Evolutionary conservation across 2,888 invertebrate genomes (phyloP).

Genomic region (Pyrrhosoma nymphula): DNA sequence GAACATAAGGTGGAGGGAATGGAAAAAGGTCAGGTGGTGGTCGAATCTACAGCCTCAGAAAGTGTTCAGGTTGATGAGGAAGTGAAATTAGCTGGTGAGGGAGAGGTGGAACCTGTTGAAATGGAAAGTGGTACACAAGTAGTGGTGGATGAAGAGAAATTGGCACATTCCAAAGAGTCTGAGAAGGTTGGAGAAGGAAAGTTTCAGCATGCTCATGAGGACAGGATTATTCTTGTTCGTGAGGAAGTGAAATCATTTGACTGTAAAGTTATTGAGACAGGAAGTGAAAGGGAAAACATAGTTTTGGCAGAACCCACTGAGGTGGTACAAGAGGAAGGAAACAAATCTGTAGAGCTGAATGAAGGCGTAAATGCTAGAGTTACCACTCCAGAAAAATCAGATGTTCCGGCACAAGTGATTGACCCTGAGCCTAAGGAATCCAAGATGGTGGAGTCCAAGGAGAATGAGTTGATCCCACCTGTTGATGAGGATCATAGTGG

Average conservation of each 20-base stretch:
- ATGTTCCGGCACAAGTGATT: not conserved
- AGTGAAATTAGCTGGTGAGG: not conserved
- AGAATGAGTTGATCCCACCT: too few species aligned
- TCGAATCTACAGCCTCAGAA: not conserved
- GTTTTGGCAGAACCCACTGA: not conserved
- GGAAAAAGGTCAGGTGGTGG: not conserved
- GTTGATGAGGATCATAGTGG: not conserved
- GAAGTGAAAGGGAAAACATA: not conserved
- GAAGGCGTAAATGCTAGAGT: not conserved
- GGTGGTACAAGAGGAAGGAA: not conserved
- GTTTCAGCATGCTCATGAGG: not conserved
- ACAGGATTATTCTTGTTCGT: not conserved
- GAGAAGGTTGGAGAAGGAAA: not conserved
- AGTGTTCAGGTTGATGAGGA: not conserved
- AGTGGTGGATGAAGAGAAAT: not conserved
- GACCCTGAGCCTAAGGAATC: not conserved
- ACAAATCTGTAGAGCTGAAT: not conserved
- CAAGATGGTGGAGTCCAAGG: not conserved
- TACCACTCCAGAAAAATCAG: not conserved
- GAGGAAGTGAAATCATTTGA: not conserved
- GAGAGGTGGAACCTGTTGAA: not conserved
- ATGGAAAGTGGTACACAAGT: not conserved
- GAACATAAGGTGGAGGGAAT: not conserved
- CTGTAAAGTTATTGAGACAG: not conserved
- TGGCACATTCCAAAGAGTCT: not conserved